Evolutionary conservation across 2,797 vertebrate genomes (phyloP).

Genomic region (Macroramphosus scolopax): DNA sequence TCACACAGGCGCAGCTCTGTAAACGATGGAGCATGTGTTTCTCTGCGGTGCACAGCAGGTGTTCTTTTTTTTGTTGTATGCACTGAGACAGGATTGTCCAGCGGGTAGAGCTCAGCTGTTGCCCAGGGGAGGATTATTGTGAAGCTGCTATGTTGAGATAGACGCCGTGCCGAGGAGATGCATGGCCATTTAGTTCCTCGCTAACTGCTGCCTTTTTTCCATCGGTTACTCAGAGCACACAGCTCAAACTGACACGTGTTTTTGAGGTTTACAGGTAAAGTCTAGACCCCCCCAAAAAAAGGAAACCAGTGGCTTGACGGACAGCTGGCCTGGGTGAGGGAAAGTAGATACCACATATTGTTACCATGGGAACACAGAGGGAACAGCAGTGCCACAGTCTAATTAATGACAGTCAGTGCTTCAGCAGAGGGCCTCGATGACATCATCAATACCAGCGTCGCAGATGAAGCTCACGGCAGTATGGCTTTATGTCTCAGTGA

Average conservation of each 20-base stretch:
- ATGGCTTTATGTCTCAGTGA: conserved; percentile 36
- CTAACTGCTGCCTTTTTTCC: conserved; percentile 21
- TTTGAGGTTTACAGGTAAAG: no score
- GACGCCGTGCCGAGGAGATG: conserved; percentile 18
- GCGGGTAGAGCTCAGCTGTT: conserved; percentile 37
- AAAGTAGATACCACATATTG: conserved; percentile 65
- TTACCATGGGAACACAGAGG: conserved; percentile 77
- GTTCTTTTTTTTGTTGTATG: conserved; percentile 40
- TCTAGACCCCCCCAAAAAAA: conserved; percentile 43
- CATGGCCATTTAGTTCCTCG: conserved; percentile 23
- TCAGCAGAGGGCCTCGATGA: conserved; percentile 63
- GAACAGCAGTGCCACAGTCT: conserved; percentile 70
- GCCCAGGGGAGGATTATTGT: conserved; percentile 40
- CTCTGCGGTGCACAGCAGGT: conserved; percentile 30
- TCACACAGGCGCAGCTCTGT: conserved; percentile 3
- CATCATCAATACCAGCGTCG: conserved; percentile 66
- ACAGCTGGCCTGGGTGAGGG: conserved; percentile 46
- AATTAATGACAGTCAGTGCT: conserved; percentile 73
- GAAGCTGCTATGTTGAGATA: conserved; percentile 36
- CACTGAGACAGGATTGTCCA: conserved; percentile 36
- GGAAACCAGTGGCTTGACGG: conserved; percentile 56
- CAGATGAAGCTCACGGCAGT: conserved; percentile 49
- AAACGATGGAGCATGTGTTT: conserved; percentile 5
- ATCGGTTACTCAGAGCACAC: not conserved
- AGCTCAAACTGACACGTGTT: no score